Evolutionary conservation across 2,888 invertebrate genomes (phyloP).

Genomic region (Mamestra brassicae): DNA sequence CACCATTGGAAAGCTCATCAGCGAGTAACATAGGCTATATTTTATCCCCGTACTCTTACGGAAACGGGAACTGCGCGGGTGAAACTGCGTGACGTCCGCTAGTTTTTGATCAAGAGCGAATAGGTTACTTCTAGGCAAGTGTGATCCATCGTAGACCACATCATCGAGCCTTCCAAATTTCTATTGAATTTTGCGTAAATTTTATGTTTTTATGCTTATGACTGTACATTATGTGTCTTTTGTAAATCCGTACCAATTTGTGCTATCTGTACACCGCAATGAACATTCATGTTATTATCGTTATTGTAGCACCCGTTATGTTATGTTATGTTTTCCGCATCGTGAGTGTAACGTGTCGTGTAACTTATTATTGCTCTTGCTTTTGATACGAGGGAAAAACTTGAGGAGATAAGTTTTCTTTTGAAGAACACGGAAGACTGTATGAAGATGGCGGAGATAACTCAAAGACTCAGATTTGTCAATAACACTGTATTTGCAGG

Average conservation of each 20-base stretch:
- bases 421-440: constrained; percentile 22
- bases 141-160: no score
- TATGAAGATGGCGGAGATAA: neutral
- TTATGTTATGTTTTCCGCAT: constrained; percentile 10
- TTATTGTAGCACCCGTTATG: constrained; percentile 40
- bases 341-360: constrained; percentile 42
- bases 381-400: constrained; percentile 23
- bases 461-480: constrained; percentile 3
- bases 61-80: no score
- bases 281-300: constrained; percentile 46
- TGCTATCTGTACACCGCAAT: constrained; percentile 45
- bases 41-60: no score
- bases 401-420: constrained; percentile 14
- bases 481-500: neutral
- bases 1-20: no score
- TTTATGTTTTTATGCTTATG: neutral
- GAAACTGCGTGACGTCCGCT: no score
- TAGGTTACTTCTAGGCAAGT: no score
- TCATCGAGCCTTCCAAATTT: neutral
- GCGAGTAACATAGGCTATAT: no score
- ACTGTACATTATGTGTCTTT: constrained; percentile 51
- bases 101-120: no score
- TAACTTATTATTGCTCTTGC: constrained; percentile 45
- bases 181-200: neutral
- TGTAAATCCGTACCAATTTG: constrained; percentile 55